Percentiles rank a stretch among this genome's conserved stretches.
These are phyloP conservation scores for Coracopsis vasa DNA, from an alignment of 2,113 vertebrate genomes.

Conservation along the genomic window DNA sequence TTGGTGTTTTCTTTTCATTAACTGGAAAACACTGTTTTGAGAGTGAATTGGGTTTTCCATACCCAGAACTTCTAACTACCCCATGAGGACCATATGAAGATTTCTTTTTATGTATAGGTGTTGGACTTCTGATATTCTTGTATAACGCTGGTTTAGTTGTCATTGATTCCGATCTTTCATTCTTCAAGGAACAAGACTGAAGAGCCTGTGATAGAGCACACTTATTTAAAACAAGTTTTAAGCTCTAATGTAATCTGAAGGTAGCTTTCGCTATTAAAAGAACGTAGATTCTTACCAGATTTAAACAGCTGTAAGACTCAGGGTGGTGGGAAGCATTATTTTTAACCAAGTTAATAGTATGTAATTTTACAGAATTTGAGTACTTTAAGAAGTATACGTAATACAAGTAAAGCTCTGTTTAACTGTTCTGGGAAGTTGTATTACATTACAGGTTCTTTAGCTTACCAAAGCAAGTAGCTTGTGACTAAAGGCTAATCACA, in stretches of 20 bases:
- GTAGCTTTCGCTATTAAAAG: background rate
- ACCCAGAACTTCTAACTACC: slow-evolving; percentile 75
- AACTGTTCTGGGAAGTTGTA: background rate
- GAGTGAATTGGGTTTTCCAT: slow-evolving; percentile 66
- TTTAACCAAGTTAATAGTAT: background rate
- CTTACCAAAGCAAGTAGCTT: background rate
- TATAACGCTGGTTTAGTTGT: slow-evolving; percentile 10
- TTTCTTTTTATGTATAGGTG: slow-evolving; percentile 69
- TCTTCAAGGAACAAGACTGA: slow-evolving; percentile 20
- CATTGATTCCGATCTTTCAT: slow-evolving; percentile 19
- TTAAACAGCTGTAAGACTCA: background rate
- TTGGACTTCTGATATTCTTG: slow-evolving; percentile 67
- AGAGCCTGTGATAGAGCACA: slow-evolving; percentile 42
- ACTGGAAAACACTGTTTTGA: slow-evolving; percentile 57
- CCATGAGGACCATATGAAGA: slow-evolving; percentile 36
- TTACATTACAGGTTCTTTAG: background rate
- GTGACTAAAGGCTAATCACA: background rate
- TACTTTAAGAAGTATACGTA: background rate
- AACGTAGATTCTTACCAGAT: background rate
- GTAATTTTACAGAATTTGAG: background rate
- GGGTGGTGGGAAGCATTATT: background rate
- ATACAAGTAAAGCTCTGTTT: background rate
- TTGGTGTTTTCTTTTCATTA: slow-evolving; percentile 69
- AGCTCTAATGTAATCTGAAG: background rate
- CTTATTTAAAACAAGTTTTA: background rate